Evolutionary conservation across 2,888 invertebrate species (phyloP).

Genomic region (Drosophila infuscata): DNA sequence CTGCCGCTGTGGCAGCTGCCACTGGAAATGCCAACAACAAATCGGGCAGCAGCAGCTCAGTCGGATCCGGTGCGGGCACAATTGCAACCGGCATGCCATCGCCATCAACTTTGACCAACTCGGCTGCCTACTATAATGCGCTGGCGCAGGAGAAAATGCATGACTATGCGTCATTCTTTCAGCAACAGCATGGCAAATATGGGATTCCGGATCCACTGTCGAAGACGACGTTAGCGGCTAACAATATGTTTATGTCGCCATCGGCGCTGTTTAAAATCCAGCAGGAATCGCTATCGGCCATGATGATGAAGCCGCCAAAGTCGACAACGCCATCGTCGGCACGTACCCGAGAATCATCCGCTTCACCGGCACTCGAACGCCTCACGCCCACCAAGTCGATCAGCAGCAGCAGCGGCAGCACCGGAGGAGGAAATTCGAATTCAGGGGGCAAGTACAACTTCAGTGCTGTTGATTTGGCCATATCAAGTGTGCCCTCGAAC

Average conservation of each 20-base stretch:
- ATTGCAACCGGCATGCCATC: constrained; percentile 51
- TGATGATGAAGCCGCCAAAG: constrained; percentile 87
- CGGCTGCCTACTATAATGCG: constrained; percentile 83
- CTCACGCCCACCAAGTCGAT: constrained; percentile 83
- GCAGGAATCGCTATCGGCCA: constrained; percentile 85
- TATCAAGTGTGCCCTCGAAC: constrained; percentile 84
- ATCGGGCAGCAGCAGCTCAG: constrained; percentile 52
- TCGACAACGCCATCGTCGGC: constrained; percentile 83
- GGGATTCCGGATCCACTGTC: constrained; percentile 91
- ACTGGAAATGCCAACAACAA: constrained; percentile 44
- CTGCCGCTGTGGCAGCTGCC: constrained; percentile 54
- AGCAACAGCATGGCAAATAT: constrained; percentile 84
- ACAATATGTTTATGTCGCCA: constrained; percentile 92
- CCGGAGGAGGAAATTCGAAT: constrained; percentile 67
- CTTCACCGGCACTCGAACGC: constrained; percentile 83
- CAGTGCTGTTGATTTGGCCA: constrained; percentile 85
- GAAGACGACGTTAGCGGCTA: constrained; percentile 90
- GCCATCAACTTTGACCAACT: constrained; percentile 76
- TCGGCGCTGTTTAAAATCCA: constrained; percentile 90
- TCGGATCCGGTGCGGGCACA: constrained; percentile 23
- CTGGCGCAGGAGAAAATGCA: constrained; percentile 85
- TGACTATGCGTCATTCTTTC: constrained; percentile 86
- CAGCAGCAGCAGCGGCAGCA: constrained; percentile 42
- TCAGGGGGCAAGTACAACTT: constrained; percentile 84
- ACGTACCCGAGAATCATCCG: constrained; percentile 84